Conservation (phyloP, 2,888 invertebrate genomes). For the Laspeyria flexula region DNA sequence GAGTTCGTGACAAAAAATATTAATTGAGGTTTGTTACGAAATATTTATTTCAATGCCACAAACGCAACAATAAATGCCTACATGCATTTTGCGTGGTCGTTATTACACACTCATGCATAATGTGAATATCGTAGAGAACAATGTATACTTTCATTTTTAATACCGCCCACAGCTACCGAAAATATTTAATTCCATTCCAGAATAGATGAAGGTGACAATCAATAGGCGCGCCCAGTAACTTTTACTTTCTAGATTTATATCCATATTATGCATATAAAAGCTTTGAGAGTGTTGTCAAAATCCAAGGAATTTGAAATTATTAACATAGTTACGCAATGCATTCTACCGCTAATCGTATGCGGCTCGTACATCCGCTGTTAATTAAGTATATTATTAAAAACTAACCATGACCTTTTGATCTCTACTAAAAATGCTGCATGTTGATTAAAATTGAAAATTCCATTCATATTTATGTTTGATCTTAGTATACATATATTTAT, state of each 20-base stretch:
- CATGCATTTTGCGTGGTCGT: slow-evolving; percentile 62
- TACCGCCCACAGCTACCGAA: slow-evolving; percentile 46
- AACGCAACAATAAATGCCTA: slow-evolving; percentile 53
- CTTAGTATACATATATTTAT: not conserved
- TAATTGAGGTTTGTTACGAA: slow-evolving; percentile 60
- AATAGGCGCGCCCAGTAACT: slow-evolving; percentile 40
- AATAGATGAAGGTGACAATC: slow-evolving; percentile 30
- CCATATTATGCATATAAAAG: slow-evolving; percentile 38
- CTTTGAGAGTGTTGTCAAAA: slow-evolving; percentile 42
- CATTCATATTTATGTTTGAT: slow-evolving; percentile 18
- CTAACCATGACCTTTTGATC: slow-evolving; percentile 10
- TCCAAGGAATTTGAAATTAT: slow-evolving; percentile 59
- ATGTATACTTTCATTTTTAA: slow-evolving; percentile 65
- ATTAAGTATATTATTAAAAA: slow-evolving; percentile 48
- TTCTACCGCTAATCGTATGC: slow-evolving; percentile 65
- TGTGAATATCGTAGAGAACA: slow-evolving; percentile 32
- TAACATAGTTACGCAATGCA: slow-evolving; percentile 75
- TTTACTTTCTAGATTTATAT: slow-evolving; percentile 57
- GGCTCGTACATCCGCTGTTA: slow-evolving; percentile 59
- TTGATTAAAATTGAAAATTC: slow-evolving; percentile 25
- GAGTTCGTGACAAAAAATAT: slow-evolving; percentile 64
- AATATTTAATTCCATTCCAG: slow-evolving; percentile 30
- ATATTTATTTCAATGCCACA: slow-evolving; percentile 67
- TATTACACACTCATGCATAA: slow-evolving; percentile 45
- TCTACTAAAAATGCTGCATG: not conserved